Evolutionary conservation across 2,888 invertebrate species (phyloP).

Genomic region (Andrena bicolor): DNA sequence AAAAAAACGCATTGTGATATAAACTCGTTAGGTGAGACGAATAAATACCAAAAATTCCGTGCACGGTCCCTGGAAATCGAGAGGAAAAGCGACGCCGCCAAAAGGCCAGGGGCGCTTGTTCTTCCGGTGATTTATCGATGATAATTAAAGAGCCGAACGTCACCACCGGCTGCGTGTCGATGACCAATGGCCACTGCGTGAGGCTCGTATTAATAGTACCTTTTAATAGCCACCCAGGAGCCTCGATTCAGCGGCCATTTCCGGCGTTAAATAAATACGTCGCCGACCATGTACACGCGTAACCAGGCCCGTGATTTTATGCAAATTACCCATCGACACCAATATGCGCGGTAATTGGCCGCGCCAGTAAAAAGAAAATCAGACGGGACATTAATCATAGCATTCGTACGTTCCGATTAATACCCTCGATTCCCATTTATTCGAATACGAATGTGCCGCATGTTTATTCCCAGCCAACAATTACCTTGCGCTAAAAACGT

Average conservation of each 20-base stretch:
- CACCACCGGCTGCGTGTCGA: conserved; percentile 79
- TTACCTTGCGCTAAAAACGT: neutral
- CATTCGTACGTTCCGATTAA: neutral
- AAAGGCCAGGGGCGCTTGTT: conserved; percentile 44
- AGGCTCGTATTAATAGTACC: conserved; percentile 78
- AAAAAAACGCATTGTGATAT: neutral
- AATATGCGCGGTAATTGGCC: neutral
- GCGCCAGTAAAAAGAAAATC: conserved; percentile 11
- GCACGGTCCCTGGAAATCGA: neutral
- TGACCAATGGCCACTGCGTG: conserved; percentile 82
- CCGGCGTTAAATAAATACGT: conserved; percentile 53
- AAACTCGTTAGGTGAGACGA: neutral
- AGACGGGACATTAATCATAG: neutral
- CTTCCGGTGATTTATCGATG: conserved; percentile 75
- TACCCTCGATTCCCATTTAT: neutral
- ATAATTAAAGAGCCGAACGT: conserved; percentile 82
- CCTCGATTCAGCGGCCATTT: conserved; percentile 47
- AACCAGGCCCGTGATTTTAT: conserved; percentile 37
- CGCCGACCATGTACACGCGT: conserved; percentile 17
- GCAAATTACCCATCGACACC: conserved; percentile 44
- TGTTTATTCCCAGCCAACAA: neutral
- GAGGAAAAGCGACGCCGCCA: conserved; percentile 45
- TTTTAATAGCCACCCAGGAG: conserved; percentile 61
- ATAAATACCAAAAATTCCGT: conserved; percentile 7
- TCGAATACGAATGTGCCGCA: neutral